phyloP scores from a whole-genome alignment of 2,797 vertebrate species.

The Enteromius mattozi region DNA sequence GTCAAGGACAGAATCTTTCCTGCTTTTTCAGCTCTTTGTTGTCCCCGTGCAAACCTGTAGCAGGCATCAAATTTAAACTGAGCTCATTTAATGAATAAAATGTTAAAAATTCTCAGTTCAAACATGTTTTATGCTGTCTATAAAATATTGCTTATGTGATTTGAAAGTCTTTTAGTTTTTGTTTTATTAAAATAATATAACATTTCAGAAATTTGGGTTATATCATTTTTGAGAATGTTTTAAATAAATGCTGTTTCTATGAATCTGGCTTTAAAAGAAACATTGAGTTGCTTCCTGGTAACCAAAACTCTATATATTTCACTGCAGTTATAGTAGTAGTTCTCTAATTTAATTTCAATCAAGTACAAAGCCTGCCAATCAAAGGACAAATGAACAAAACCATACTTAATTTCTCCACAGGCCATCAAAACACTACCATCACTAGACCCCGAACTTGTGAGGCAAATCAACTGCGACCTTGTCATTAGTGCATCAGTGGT shows the following conservation, averaged over 20 bases:
- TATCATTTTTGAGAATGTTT: no score
- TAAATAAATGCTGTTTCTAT: background rate
- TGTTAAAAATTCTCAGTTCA: no score
- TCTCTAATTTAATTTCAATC: background rate
- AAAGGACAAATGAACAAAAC: constrained; percentile 27
- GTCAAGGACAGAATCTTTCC: no score
- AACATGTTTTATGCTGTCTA: no score
- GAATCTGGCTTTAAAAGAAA: background rate
- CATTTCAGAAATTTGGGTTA: no score
- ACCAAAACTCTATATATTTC: background rate
- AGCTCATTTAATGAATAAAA: no score
- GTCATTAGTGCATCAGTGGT: constrained; percentile 26
- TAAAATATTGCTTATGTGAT: no score
- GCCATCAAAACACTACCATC: constrained; percentile 22
- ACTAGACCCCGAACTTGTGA: background rate
- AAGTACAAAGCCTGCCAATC: constrained; percentile 8
- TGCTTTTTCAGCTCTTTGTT: no score
- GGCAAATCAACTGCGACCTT: constrained; percentile 14
- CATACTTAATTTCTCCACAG: constrained; percentile 23
- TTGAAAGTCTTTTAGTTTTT: no score
- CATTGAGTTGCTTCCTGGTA: background rate
- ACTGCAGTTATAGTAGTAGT: background rate
- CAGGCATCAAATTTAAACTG: no score
- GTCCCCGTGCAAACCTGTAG: no score
- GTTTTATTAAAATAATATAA: no score